Evolutionary conservation across 1,140 invertebrate genomes (phyloP), one percentile per base, ranked within the genome.

Genomic region (Dendroctonus ponderosae): DNA sequence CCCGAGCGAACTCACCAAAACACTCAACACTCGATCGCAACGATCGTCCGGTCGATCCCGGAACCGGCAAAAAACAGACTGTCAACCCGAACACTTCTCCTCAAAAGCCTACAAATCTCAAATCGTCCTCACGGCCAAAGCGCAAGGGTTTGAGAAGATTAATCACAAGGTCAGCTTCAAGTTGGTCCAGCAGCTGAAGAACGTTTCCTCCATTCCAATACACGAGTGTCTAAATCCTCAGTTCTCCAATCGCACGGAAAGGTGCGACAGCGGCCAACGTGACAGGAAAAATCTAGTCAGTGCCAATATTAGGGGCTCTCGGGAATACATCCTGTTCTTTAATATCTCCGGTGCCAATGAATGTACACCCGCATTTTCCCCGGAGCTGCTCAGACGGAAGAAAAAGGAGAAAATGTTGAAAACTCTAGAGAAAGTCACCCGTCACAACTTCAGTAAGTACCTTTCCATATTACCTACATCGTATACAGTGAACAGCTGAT

Each of bases 291-390:
- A 65, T 38, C 72, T 72, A 72, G 76, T 76, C 67, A 76, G 70
- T 69, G 73, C 72, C 15, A 70, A 77, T 52, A 72, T 77, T 38
- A 61, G 65, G 7, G 64, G 71, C 40, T 68, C 70, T 15, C 67
- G 74, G 62, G 70, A 78, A 58, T 79, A 78, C 59, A 66, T 75
- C 37, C 64, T 79, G 51, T 77, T 78, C 69, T 69, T 78, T 50
- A 73, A 76, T 44, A 70, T 58, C 40, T 65, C 70, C 49, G 71
- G 72, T 37, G 66, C 66, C 11, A 72, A 75, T 60, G 75, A 75
- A 60, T 76, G 72, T 50, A 62, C 65, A 5, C 68, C 73, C 9
- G 46, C 71, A 12, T 72, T 70, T 41, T 61, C 62, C 51, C 75
- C 76, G 12, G 74, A 72, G 53, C 49, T 68, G 41, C 44, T 66